Evolutionary conservation across 2,888 invertebrate species (phyloP), one percentile per base, ranked within the genome.

Genomic region (Anoplius nigerrimus): DNA sequence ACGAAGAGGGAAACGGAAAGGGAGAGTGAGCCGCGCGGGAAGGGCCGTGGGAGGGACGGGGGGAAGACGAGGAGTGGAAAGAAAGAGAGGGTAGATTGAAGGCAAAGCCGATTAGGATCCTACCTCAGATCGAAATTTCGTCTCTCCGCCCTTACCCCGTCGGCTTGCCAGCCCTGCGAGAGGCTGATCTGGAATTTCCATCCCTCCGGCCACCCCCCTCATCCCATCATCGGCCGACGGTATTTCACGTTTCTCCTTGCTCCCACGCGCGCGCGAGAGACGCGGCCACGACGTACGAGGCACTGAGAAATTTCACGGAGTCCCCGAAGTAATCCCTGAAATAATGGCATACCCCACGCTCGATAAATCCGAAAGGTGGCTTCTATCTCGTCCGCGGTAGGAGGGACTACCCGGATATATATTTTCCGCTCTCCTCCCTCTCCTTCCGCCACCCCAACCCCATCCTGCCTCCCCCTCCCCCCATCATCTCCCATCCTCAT

Each of bases 71-170:
- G 13, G 55, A 52, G 24, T 20, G 18, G 27, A 55, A 55, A 15
- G 59, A 51, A 8, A 24, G 21, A 46, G 46, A 54, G 45, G 21
- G 55, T 63, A 53, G 63, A 69, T 53, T 62, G 56, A 62, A 69
- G 74, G 73, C 68, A 78, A 78, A 78, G 78, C 78, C 78, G 78
- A 78, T 78, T 78, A 78, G 72, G 71, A 79, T 71, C 60, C 74
- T 72, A 68, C 52, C 60, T 60, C 62, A 55, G 59, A 70, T 78
- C 74, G 78, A 78, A 78, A 78, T 71, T 74, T 75, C 68, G 56
- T 55, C 66, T 70, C 59, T 66, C 65, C 56, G 43, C 52, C 43
- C n/a, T n/a, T n/a, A n/a, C n/a, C n/a, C n/a, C n/a, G n/a, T n/a
- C n/a, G n/a, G n/a, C n/a, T n/a, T n/a, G n/a, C n/a, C n/a, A n/a